A percentile compares a stretch with the other conserved stretches of the same genome.
Evolutionary conservation across 2,888 invertebrate species (phyloP).

Genomic region (Leptinotarsa haldemani): DNA sequence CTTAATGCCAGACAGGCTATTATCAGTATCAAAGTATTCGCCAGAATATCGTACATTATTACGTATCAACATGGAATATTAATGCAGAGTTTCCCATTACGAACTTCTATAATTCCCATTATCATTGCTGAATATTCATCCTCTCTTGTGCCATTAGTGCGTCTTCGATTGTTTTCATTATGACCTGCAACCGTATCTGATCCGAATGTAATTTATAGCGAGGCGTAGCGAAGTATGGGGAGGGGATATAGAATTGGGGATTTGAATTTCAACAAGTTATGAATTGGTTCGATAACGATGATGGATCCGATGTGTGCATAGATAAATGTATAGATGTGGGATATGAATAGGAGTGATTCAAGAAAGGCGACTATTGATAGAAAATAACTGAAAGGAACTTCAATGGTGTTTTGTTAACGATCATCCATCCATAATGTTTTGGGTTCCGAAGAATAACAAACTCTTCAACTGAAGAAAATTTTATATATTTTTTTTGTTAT

Average conservation of each 20-base stretch:
- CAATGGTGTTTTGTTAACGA: no score
- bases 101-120: conserved; percentile 20
- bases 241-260: conserved; percentile 1
- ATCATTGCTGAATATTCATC: conserved; percentile 18
- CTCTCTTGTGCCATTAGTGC: conserved; percentile 13
- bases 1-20: background rate
- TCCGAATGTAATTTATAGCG: conserved; percentile 17
- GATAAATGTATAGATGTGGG: background rate
- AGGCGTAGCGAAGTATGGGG: background rate
- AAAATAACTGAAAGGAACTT: no score
- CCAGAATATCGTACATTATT: conserved; percentile 10
- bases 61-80: conserved; percentile 20
- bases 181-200: conserved; percentile 15
- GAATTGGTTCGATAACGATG: background rate
- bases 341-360: background rate
- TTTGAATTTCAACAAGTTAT: conserved; percentile 13
- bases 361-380: background rate
- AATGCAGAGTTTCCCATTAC: conserved; percentile 20
- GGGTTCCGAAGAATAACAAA: no score
- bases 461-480: no score
- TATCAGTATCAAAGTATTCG: conserved; percentile 9
- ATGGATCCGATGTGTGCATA: conserved; percentile 1
- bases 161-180: conserved; percentile 21
- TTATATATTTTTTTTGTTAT: no score
- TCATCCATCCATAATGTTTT: no score